Base-by-base conservation (phyloP, 2,797 vertebrate genomes). In the Pseudochromis fuscus region DNA sequence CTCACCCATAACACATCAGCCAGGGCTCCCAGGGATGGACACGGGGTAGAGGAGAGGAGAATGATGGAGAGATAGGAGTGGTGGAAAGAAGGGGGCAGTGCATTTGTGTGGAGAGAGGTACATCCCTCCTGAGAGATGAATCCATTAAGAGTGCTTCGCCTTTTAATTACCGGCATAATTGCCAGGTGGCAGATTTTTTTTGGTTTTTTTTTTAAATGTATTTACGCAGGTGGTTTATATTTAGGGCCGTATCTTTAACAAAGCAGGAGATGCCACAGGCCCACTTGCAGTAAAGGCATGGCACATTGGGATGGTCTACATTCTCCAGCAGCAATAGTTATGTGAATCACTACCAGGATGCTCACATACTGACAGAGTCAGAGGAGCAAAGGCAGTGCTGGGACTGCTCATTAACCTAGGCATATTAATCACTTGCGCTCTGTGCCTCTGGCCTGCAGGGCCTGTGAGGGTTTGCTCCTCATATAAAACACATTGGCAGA, bases 91-190 rank as follows among this genome's bases (percentile, higher is more conserved):
- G 45, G 58, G n/a, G 57, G 56, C 55, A 56, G 37, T 58, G 57
- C 31, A 51, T 77, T 74, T 86, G 65, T 71, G 50, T 55, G 35
- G 40, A 53, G 72, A 76, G 69, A 67, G 67, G 67, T 79, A 67
- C 59, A 67, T 75, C 70, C 77, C 91, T 88, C 89, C 52, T 82
- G 90, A 91, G 91, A 92, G 60, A 87, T 81, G 81, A 93, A 88
- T 91, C 88, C 86, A 93, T 94, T 94, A 91, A 88, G 72, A 89
- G 84, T 83, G 74, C 77, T 92, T 92, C 27, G 68, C 84, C 88
- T 92, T 94, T 93, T 94, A 93, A 94, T 94, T 94, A 91, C 92
- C 82, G 77, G 69, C 73, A 74, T 93, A 93, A 94, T 94, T 92
- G 91, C 90, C 89, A 91, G 87, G 87, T 93, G 92, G 89, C 80